Evolutionary conservation across 2,797 vertebrate species (phyloP).

Genomic region (Hoplostethus atlanticus): DNA sequence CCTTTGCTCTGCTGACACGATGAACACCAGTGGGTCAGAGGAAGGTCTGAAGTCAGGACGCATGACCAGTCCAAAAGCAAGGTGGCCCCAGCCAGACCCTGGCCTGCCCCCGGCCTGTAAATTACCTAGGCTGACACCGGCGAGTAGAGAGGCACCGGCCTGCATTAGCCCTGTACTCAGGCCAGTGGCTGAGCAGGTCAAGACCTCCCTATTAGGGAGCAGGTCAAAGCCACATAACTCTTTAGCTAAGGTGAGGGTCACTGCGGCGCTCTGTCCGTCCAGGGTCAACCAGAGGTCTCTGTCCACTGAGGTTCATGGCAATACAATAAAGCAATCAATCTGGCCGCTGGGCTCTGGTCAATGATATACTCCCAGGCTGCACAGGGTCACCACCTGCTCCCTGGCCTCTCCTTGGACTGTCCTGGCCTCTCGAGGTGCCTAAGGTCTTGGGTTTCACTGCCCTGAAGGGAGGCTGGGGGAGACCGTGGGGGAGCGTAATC

Average conservation of each 20-base stretch:
- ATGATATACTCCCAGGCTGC: slow-evolving; percentile 83
- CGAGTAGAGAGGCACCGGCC: slow-evolving; percentile 49
- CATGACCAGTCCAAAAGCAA: slow-evolving; percentile 56
- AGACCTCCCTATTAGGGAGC: slow-evolving; percentile 79
- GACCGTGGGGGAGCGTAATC: slow-evolving; percentile 47
- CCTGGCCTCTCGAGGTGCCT: slow-evolving; percentile 70
- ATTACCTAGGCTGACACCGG: slow-evolving; percentile 79
- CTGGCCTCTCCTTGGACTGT: slow-evolving; percentile 84
- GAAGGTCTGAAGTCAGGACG: slow-evolving; percentile 71
- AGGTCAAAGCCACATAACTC: slow-evolving; percentile 89
- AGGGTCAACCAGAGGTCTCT: slow-evolving; percentile 85
- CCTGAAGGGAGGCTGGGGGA: slow-evolving; percentile 42
- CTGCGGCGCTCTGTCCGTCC: slow-evolving; percentile 69
- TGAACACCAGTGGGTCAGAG: slow-evolving; percentile 71
- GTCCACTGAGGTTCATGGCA: slow-evolving; percentile 86
- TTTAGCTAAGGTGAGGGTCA: slow-evolving; percentile 88
- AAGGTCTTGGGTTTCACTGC: slow-evolving; percentile 73
- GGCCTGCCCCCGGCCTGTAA: slow-evolving; percentile 75
- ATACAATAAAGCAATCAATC: slow-evolving; percentile 89
- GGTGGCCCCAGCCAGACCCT: slow-evolving; percentile 58
- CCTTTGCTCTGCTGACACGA: slow-evolving; percentile 67
- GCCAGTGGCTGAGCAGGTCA: slow-evolving; percentile 77
- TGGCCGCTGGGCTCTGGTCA: slow-evolving; percentile 80
- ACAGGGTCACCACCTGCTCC: slow-evolving; percentile 86
- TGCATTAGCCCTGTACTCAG: slow-evolving; percentile 68